These are phyloP conservation scores for Paramisgurnus dabryanus DNA, from an alignment of 2,113 vertebrate genomes.

Conservation along the genomic window DNA sequence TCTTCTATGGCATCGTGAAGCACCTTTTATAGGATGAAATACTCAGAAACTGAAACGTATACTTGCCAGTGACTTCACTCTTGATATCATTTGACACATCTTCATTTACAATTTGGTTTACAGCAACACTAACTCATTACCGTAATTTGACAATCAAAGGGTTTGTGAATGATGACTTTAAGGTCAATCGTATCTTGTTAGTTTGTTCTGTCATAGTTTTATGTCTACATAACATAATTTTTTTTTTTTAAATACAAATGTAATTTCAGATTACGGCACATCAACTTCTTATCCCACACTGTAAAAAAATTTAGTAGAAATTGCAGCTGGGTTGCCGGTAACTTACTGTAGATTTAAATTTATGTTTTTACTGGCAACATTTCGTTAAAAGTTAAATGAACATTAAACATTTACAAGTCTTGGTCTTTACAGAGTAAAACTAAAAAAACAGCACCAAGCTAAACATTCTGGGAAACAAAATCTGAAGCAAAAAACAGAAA, in stretches of 20 bases:
- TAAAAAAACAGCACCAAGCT: too few relatives aligned
- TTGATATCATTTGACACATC: constrained; percentile 2
- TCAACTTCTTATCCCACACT: constrained; percentile 66
- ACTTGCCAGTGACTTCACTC: constrained; percentile 6
- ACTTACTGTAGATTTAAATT: too few relatives aligned
- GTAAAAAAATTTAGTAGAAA: too few relatives aligned
- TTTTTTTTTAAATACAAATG: neutral
- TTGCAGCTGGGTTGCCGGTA: too few relatives aligned
- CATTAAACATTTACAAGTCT: too few relatives aligned
- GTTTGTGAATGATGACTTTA: constrained; percentile 1
- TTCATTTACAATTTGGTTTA: neutral
- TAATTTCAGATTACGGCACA: constrained; percentile 56
- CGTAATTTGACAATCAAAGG: constrained; percentile 40
- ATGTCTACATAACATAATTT: constrained; percentile 41
- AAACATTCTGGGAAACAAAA: too few relatives aligned
- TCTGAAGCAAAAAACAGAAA: too few relatives aligned
- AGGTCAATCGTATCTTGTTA: neutral
- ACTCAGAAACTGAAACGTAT: neutral
- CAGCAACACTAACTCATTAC: neutral
- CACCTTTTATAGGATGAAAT: neutral
- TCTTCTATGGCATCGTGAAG: too few relatives aligned
- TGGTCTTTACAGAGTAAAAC: too few relatives aligned
- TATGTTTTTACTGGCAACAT: too few relatives aligned
- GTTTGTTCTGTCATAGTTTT: constrained; percentile 30
- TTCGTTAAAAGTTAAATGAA: too few relatives aligned